Evolutionary conservation across 1,140 invertebrate species (phyloP).

Genomic region (Diprion similis): DNA sequence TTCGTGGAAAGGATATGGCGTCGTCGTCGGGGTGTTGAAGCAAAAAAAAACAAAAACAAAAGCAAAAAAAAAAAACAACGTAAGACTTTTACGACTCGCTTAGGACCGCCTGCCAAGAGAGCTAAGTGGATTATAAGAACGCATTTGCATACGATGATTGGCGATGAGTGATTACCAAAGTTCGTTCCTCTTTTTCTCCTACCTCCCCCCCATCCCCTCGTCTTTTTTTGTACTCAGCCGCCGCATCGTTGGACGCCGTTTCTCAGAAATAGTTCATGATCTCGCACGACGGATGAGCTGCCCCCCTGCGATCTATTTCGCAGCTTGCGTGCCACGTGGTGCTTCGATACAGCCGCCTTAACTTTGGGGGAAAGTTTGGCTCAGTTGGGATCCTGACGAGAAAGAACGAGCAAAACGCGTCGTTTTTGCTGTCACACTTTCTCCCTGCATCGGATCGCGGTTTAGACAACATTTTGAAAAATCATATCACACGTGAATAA

Average conservation of each 20-base stretch:
- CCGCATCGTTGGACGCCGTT: background rate
- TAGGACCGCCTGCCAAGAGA: constrained; percentile 3
- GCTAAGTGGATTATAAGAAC: constrained; percentile 4
- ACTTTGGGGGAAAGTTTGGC: too few species aligned
- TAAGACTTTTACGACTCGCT: background rate
- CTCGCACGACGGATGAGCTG: too few species aligned
- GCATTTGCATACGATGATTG: constrained; percentile 7
- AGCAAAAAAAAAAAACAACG: too few species aligned
- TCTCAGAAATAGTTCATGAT: background rate
- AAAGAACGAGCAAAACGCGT: too few species aligned
- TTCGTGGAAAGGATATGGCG: background rate
- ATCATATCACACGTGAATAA: too few species aligned
- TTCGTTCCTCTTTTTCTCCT: background rate
- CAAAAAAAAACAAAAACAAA: too few species aligned
- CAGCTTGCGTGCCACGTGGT: background rate
- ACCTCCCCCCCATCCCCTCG: too few species aligned
- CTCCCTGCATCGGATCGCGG: too few species aligned
- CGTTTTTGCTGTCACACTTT: too few species aligned
- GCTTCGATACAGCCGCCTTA: background rate
- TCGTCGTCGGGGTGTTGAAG: background rate
- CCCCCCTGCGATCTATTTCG: background rate
- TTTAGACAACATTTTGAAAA: too few species aligned
- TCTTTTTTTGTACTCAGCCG: background rate
- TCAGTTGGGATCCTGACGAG: too few species aligned
- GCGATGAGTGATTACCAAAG: constrained; percentile 7